phyloP scores from a whole-genome alignment of 2,113 vertebrate species.

The Phoenicopterus ruber region DNA sequence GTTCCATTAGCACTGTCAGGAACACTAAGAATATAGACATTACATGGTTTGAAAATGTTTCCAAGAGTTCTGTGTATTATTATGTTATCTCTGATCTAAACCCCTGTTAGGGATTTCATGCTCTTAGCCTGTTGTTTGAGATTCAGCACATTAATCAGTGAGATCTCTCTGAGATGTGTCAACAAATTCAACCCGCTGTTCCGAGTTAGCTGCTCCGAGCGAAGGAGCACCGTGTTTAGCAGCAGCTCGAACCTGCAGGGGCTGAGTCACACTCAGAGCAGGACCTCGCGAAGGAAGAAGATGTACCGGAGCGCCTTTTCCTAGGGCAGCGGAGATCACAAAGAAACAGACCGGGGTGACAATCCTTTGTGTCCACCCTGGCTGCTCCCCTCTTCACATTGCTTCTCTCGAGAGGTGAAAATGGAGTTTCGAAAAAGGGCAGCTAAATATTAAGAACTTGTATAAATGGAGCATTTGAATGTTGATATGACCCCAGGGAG shows the following conservation, averaged over 20 bases:
- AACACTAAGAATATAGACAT: conserved; percentile 65
- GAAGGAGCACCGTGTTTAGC: not conserved
- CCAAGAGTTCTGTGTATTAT: conserved; percentile 68
- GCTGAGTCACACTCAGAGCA: not conserved
- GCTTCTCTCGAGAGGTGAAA: not conserved
- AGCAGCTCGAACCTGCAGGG: not conserved
- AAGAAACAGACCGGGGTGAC: not conserved
- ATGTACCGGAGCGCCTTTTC: not conserved
- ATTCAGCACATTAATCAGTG: conserved; percentile 68
- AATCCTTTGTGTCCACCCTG: not conserved
- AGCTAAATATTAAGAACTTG: not conserved
- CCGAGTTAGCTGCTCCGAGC: not conserved
- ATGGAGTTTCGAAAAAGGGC: not conserved
- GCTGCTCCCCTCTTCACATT: not conserved
- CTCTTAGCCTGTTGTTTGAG: conserved; percentile 64
- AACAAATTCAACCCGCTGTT: conserved; percentile 63
- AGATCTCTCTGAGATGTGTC: conserved; percentile 67
- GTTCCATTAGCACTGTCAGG: conserved; percentile 61
- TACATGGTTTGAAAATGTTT: conserved; percentile 66
- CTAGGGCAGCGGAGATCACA: not conserved
- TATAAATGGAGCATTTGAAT: not conserved
- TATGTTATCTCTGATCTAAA: conserved; percentile 69
- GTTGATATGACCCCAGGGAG: not conserved
- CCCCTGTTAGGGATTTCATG: conserved; percentile 71
- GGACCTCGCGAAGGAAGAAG: not conserved